phyloP scores from a whole-genome alignment of 2,113 vertebrate species.

The Harpagus bidentatus region DNA sequence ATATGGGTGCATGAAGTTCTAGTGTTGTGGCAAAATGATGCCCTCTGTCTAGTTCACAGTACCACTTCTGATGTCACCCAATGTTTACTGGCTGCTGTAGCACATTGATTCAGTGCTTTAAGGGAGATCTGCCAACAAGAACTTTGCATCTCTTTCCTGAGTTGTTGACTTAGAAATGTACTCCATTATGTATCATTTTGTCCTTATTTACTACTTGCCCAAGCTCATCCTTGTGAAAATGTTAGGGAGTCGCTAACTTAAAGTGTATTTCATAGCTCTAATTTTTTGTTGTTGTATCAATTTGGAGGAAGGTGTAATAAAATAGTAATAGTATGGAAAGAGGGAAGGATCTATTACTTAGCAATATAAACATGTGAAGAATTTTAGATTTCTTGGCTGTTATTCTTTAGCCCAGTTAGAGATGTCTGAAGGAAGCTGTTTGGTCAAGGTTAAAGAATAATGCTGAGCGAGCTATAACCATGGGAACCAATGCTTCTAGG shows the following conservation, averaged over 20 bases:
- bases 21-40: not conserved
- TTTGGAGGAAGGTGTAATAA: not conserved
- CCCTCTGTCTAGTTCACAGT: not conserved
- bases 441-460: not conserved
- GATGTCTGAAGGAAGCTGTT: not conserved
- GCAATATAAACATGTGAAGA: not conserved
- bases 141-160: not conserved
- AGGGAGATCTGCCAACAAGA: not conserved
- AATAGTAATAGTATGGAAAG: not conserved
- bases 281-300: not conserved
- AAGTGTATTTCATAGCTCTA: not conserved
- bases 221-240: not conserved
- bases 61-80: not conserved
- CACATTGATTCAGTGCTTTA: not conserved
- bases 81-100: not conserved
- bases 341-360: not conserved
- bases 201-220: not conserved
- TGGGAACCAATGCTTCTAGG: not conserved
- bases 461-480: not conserved
- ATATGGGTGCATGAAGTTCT: not conserved
- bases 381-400: not conserved
- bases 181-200: not conserved
- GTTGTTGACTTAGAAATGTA: not conserved
- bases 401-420: not conserved
- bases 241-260: not conserved